Evolutionary conservation across 2,888 invertebrate species (phyloP), one percentile per base, ranked within the genome.

Genomic region (Cryptophagus acutangulus): DNA sequence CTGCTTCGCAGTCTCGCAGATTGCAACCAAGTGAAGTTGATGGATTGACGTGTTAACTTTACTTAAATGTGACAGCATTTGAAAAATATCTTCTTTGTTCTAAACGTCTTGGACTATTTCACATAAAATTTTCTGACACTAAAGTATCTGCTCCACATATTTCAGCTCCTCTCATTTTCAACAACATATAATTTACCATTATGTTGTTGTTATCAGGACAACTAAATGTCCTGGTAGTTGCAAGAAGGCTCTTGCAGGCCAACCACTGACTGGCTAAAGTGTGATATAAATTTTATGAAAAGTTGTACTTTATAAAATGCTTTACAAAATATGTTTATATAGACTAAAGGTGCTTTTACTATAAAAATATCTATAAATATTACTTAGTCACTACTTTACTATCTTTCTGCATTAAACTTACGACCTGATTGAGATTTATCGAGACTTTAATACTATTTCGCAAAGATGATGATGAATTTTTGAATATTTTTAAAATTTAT

Each of bases 31-130:
- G 51, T 52, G 55, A 56, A 48, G 54, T 51, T 59, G 59, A 59
- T 59, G 46, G 54, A 59, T 59, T 52, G 53, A 31, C 46, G 52
- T 49, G 55, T 54, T 58, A 54, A 53, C 56, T 55, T 45, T 45
- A 52, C 52, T 46, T 46, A 49, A 47, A 52, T 49, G 51, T 52
- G 54, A 54, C 53, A 47, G 49, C 49, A 34, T 40, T 52, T 54
- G 48, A 48, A 51, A 30, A 54, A 57, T 54, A 54, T 45, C 52
- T 53, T 52, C 52, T 50, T 51, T 48, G 52, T 58, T 48, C 49
- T 46, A 49, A 49, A 44, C 35, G 45, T 31, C 40, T 40, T 40
- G 33, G 40, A 42, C 41, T 41, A 41, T 44, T 48, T 44, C 44
- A 38, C 44, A 39, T 46, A 42, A 48, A 54, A 49, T 48, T 47